Conservation (phyloP, 2,113 vertebrate species). For the Circaetus cinerascens region DNA sequence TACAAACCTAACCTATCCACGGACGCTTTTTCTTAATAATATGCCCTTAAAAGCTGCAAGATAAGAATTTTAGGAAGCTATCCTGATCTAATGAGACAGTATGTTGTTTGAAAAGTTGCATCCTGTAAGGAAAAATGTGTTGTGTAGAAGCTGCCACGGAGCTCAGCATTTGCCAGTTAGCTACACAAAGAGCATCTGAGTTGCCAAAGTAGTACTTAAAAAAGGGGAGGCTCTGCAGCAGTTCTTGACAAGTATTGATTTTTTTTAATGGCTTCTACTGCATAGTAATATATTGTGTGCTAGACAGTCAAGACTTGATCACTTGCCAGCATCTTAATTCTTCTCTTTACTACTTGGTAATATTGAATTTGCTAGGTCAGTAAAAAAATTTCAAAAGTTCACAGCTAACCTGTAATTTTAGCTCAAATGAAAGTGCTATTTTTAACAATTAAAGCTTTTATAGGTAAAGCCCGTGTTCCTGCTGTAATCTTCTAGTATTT, state of each 20-base stretch:
- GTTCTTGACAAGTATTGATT: background rate
- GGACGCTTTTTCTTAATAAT: background rate
- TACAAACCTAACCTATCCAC: background rate
- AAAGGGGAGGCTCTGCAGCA: background rate
- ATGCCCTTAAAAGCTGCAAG: conserved; percentile 16
- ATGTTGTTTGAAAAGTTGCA: background rate
- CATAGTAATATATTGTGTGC: background rate
- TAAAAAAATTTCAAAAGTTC: background rate
- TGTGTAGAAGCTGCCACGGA: background rate
- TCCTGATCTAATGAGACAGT: background rate
- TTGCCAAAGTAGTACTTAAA: background rate
- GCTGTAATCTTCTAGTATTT: background rate
- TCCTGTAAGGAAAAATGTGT: background rate
- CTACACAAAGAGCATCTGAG: background rate
- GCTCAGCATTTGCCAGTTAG: background rate
- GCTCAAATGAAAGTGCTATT: background rate
- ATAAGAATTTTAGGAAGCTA: background rate
- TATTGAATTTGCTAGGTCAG: background rate
- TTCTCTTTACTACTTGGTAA: background rate
- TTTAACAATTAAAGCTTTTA: conserved; percentile 3
- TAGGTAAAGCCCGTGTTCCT: background rate
- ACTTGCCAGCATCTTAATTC: background rate
- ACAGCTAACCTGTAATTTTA: background rate
- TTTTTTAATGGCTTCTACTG: conserved; percentile 35
- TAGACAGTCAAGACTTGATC: background rate